phyloP scores from a whole-genome alignment of 2,888 invertebrate species.

The Thymelicus sylvestris region DNA sequence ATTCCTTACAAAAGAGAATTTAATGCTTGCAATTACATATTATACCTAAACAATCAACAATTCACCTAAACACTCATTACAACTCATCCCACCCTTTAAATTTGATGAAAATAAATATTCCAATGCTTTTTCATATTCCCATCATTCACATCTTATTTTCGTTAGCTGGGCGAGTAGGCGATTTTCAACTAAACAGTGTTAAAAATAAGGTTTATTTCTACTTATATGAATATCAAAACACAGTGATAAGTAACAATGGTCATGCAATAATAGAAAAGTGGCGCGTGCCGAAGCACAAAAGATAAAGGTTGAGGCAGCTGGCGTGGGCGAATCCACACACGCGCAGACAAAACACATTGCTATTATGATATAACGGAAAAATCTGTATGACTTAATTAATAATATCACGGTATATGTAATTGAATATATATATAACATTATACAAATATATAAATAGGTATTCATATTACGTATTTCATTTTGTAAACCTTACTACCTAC shows the following conservation, averaged over 20 bases:
- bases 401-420: neutral
- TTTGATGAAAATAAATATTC: slow-evolving; percentile 14
- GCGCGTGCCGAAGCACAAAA: slow-evolving; percentile 77
- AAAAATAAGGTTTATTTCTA: slow-evolving; percentile 17
- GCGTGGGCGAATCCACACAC: slow-evolving; percentile 62
- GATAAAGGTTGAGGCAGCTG: slow-evolving; percentile 70
- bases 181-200: neutral
- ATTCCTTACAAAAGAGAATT: neutral
- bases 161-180: neutral
- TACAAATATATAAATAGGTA: no score
- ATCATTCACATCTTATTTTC: slow-evolving; percentile 13
- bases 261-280: slow-evolving; percentile 53
- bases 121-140: slow-evolving; percentile 15
- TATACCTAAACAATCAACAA: neutral
- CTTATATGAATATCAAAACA: neutral
- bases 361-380: slow-evolving; percentile 22
- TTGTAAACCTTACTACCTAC: no score
- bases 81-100: slow-evolving; percentile 14
- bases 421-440: no score
- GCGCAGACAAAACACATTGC: slow-evolving; percentile 17
- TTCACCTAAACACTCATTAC: slow-evolving; percentile 5
- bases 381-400: neutral
- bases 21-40: neutral
- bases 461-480: no score
- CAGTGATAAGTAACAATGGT: slow-evolving; percentile 52